Evolutionary conservation across 2,888 invertebrate species (phyloP), one percentile per base, ranked within the genome.

Genomic region (Brachypalpus laphriformis): DNA sequence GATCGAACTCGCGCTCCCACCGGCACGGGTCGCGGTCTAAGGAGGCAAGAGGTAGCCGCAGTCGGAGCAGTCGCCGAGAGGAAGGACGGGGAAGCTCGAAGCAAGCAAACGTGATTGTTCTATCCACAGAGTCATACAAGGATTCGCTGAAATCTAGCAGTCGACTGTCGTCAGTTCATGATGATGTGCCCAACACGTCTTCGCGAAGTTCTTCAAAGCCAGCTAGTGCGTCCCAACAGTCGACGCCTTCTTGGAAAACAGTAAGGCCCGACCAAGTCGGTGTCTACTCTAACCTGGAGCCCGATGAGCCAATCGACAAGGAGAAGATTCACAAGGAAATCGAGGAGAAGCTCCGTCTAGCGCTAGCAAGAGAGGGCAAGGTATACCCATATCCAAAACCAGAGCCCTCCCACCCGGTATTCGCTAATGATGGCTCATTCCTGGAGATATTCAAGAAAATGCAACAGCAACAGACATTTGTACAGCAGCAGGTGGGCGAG

Each of bases 361-460:
- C 90, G 0, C 87, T 92, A 18, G 92, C 92, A 14, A 89, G 90
- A 49, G 92, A 92, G 37, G 92, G 92, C 7, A 92, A 92, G 87
- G 89, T 91, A 0, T 92, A 94, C 68, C 94, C 93, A 71, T 91
- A 93, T 2, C 94, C 94, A 11, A 95, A 96, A 89, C 94, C 95
- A 0, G 96, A 96, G 90, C 89, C 91, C 0, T 91, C 92, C 16
- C 92, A 92, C 88, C 92, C 92, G 0, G 91, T 92, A 0, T 92
- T 92, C 71, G 92, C 92, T 18, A 98, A 98, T 91, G 98, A 98
- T 90, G 98, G 98, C 2, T 96, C 97, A 86, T 98, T 98, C 90
- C 93, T 98, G 89, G 97, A 97, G 91, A 96, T 97, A 94, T 98
- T 98, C 89, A 97, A 97, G 91, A 97, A 96, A 91, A 95, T 97